Percentiles rank a stretch among this genome's conserved stretches.
Evolutionary conservation across 2,888 invertebrate genomes (phyloP).

Genomic region (Chymomyza fuscimana): DNA sequence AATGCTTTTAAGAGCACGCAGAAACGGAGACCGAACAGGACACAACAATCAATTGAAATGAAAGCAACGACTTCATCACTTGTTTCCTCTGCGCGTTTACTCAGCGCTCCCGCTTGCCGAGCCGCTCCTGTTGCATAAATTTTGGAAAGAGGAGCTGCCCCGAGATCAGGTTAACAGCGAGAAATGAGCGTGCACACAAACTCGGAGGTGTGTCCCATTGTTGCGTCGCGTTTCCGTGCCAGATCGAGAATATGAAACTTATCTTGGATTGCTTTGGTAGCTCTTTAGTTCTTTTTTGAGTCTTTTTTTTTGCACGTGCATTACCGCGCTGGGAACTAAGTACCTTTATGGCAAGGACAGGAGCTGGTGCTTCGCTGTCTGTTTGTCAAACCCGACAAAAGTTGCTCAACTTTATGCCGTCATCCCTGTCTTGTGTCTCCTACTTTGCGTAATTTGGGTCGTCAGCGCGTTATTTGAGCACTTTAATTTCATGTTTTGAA

Average conservation of each 20-base stretch:
- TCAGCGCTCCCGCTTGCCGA: not conserved
- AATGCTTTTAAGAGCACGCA: constrained; percentile 26
- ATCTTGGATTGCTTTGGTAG: constrained; percentile 40
- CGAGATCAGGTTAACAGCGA: constrained; percentile 73
- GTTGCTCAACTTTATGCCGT: constrained; percentile 77
- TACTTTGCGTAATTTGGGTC: constrained; percentile 57
- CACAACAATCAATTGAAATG: constrained; percentile 65
- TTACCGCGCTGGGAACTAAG: constrained; percentile 51
- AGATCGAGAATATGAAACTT: constrained; percentile 59
- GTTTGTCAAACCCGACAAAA: constrained; percentile 50
- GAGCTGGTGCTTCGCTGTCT: constrained; percentile 9
- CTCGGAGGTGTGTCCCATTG: constrained; percentile 76
- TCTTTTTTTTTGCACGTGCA: constrained; percentile 61
- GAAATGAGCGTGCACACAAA: constrained; percentile 35
- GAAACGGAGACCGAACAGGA: constrained; percentile 23
- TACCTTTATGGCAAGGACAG: not conserved
- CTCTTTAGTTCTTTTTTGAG: not conserved
- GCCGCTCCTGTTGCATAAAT: constrained; percentile 67
- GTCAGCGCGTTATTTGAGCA: constrained; percentile 55
- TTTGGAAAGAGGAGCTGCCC: constrained; percentile 58
- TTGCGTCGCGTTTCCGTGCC: constrained; percentile 60
- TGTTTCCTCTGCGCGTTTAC: constrained; percentile 65
- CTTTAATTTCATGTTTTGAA: constrained; percentile 71
- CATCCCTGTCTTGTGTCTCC: constrained; percentile 49
- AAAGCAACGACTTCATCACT: constrained; percentile 79